Percentiles rank a stretch among this genome's conserved stretches.
These are phyloP conservation scores for Nemopilema nomurai DNA, from an alignment of 30 jellyfish, hydroid and myxozoan genomes.

Conservation along the genomic window DNA sequence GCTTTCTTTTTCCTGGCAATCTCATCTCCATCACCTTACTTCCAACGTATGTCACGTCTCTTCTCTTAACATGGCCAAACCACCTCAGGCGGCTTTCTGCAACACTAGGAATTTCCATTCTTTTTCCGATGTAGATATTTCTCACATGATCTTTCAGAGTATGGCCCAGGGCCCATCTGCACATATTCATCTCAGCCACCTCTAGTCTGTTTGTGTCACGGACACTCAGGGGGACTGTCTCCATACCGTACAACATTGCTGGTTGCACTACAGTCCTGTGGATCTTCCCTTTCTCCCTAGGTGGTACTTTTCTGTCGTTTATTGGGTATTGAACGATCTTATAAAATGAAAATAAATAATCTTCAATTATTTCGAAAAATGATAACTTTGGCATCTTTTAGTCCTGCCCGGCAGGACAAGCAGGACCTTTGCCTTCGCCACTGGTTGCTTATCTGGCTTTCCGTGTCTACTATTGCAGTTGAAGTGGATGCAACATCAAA, in stretches of 20 bases:
- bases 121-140: not conserved
- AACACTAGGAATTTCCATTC: not conserved
- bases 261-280: slow-evolving; percentile 9
- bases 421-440: no score
- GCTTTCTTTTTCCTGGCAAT: slow-evolving; percentile 5
- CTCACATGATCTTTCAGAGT: slow-evolving; percentile 8
- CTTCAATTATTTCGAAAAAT: no score
- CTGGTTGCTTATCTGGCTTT: no score
- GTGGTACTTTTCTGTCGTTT: slow-evolving; percentile 10
- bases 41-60: slow-evolving; percentile 6
- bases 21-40: slow-evolving; percentile 10
- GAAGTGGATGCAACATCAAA: no score
- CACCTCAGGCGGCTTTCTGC: slow-evolving; percentile 1
- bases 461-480: no score
- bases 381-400: no score
- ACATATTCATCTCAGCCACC: slow-evolving; percentile 20
- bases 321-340: no score
- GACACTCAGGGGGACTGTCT: slow-evolving; percentile 19
- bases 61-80: slow-evolving; percentile 20
- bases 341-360: no score
- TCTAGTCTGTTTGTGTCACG: not conserved
- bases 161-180: slow-evolving; percentile 20
- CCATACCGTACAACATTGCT: slow-evolving; percentile 38
- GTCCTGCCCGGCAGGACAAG: no score
- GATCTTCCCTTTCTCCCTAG: slow-evolving; percentile 5